Conservation (phyloP, 2,113 vertebrate species). For the Willisornis vidua region DNA sequence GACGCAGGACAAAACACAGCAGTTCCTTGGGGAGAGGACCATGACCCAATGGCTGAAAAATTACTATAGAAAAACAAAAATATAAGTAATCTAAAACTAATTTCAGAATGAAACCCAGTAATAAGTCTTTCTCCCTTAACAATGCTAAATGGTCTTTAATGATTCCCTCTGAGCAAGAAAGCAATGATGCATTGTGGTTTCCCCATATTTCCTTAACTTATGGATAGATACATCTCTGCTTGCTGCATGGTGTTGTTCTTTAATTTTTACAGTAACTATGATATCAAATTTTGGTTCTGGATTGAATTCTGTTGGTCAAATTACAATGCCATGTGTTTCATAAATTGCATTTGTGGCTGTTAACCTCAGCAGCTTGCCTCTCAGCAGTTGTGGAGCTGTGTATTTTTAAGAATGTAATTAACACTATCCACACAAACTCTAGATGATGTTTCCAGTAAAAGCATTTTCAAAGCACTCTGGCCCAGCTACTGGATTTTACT, state of each 20-base stretch:
- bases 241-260: not conserved
- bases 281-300: conserved; percentile 7
- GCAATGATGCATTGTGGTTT: not conserved
- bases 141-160: not conserved
- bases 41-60: not conserved
- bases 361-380: not conserved
- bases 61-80: not conserved
- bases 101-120: not conserved
- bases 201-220: not conserved
- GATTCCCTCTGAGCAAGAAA: not conserved
- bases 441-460: conserved; percentile 50
- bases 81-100: not conserved
- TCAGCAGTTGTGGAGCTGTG: not conserved
- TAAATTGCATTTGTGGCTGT: conserved; percentile 46
- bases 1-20: not conserved
- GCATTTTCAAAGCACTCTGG: conserved; percentile 32
- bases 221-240: not conserved
- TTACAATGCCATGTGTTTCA: not conserved
- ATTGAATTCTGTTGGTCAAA: not conserved
- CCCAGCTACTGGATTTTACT: conserved; percentile 3
- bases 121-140: not conserved
- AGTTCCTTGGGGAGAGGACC: not conserved
- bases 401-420: conserved; percentile 43
- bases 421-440: not conserved
- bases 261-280: conserved; percentile 1